These are phyloP conservation scores for Amazona finschi DNA, from an alignment of 2,797 vertebrate genomes.

Conservation along the genomic window DNA sequence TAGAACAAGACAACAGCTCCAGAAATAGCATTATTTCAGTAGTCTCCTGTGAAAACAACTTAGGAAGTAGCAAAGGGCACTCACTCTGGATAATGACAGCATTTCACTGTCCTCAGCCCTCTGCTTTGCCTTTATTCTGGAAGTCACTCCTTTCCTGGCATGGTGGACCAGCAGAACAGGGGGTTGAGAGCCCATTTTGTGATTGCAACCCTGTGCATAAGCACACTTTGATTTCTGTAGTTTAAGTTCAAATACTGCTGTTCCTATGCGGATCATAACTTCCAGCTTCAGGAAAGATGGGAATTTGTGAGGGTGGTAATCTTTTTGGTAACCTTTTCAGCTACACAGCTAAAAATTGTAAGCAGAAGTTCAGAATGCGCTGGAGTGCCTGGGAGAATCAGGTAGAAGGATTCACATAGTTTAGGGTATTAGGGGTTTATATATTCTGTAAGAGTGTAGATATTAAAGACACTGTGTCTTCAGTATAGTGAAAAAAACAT, in stretches of 20 bases:
- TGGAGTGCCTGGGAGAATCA: neutral
- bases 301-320: neutral
- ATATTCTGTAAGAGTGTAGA: neutral
- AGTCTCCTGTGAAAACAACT: neutral
- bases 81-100: neutral
- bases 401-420: neutral
- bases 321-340: neutral
- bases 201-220: neutral
- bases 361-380: neutral
- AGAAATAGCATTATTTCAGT: conserved; percentile 14
- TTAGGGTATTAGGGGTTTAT: neutral
- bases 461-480: neutral
- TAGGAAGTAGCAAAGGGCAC: neutral
- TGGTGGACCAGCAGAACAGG: neutral
- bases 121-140: neutral
- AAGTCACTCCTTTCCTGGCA: neutral
- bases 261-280: neutral
- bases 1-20: neutral
- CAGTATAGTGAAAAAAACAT: neutral
- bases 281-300: accelerated
- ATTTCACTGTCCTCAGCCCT: neutral
- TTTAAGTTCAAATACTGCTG: neutral
- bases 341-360: neutral
- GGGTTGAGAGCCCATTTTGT: neutral
- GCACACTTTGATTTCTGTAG: neutral